phyloP scores from a whole-genome alignment of 2,797 vertebrate species.

The Eupleurogrammus muticus region DNA sequence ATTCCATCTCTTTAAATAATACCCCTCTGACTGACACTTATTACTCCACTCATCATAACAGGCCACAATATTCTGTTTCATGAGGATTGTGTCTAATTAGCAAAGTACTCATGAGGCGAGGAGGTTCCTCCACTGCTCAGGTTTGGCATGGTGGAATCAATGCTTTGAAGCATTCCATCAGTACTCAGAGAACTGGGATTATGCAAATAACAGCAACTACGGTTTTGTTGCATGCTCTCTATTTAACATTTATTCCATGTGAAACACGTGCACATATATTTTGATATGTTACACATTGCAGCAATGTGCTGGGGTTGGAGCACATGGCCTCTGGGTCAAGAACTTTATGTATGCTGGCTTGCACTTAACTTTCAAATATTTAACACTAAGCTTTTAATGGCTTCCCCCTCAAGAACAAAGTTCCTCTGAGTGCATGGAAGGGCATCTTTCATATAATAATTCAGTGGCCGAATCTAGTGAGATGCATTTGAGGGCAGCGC shows the following conservation, averaged over 20 bases:
- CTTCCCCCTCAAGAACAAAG: slow-evolving; percentile 8
- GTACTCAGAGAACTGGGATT: slow-evolving; percentile 17
- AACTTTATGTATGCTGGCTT: slow-evolving; percentile 8
- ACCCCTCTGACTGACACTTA: slow-evolving; percentile 22
- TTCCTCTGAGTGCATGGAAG: neutral
- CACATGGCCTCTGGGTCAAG: slow-evolving; percentile 1
- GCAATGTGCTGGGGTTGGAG: slow-evolving; percentile 6
- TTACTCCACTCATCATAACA: slow-evolving; percentile 20
- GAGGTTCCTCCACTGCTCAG: slow-evolving; percentile 16
- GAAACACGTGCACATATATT: slow-evolving; percentile 34
- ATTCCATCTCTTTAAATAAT: neutral
- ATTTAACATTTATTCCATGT: slow-evolving; percentile 52
- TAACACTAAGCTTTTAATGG: slow-evolving; percentile 21
- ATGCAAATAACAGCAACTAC: slow-evolving; percentile 41
- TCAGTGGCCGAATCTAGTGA: slow-evolving; percentile 2
- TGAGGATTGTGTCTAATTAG: slow-evolving; percentile 35
- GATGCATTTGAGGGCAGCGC: slow-evolving; percentile 13
- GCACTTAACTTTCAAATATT: neutral
- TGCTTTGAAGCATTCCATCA: slow-evolving; percentile 46
- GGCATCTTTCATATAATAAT: slow-evolving; percentile 17
- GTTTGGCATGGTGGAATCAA: slow-evolving; percentile 8
- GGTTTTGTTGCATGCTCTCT: slow-evolving; percentile 44
- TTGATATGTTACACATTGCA: neutral
- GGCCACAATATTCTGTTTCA: slow-evolving; percentile 43
- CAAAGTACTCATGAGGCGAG: slow-evolving; percentile 13